Base-by-base conservation (phyloP, 53 echinoderm and acorn worm genomes). In the Holothuria leucospilota region DNA sequence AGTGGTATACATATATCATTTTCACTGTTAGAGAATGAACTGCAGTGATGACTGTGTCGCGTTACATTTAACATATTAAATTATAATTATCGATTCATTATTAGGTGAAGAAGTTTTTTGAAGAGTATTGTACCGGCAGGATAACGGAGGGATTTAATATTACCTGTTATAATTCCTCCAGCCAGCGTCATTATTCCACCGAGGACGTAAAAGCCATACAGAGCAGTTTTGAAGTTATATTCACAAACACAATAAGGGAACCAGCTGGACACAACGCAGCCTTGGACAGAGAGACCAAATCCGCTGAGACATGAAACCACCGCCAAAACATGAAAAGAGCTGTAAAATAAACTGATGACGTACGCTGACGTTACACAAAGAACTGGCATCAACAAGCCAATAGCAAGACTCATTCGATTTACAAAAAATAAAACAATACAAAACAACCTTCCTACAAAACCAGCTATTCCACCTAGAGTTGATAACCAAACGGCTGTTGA, bases 401-500 rank as follows among this genome's bases (percentile, higher is more conserved):
- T 21, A 21, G 77, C 13, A 46, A 77, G 26, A 46, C 23, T 52
- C 53, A 77, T 46, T 25, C 53, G 38, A 5, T 77, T 52, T 21
- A 21, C 10, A 13, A 21, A 24, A 24, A 51, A 77, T 26, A 77
- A 24, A 2, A 26, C 53, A 26, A 21, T 20, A n/a, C 51, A 20
- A 77, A 20, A 77, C 20, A 77, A 4, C 51, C 53, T 77, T 27
- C 77, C 77, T 8, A 77, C 12, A n/a, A 77, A 24, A 25, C 77
- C 77, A 49, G 77, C 38, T 25, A 77, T n/a, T 23, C 77, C 77
- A 15, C 77, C 77, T 2, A 77, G 11, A 20, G 77, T 77, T 21
- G 77, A 77, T 10, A 77, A 77, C 51, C 42, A 77, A 52, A 77
- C 77, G 53, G 77, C 77, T 77, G 52, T 77, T 20, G 20, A 8